Evolutionary conservation across 2,888 invertebrate genomes (phyloP), one percentile per base, ranked within the genome.

Genomic region (Cryptophagus acutangulus): DNA sequence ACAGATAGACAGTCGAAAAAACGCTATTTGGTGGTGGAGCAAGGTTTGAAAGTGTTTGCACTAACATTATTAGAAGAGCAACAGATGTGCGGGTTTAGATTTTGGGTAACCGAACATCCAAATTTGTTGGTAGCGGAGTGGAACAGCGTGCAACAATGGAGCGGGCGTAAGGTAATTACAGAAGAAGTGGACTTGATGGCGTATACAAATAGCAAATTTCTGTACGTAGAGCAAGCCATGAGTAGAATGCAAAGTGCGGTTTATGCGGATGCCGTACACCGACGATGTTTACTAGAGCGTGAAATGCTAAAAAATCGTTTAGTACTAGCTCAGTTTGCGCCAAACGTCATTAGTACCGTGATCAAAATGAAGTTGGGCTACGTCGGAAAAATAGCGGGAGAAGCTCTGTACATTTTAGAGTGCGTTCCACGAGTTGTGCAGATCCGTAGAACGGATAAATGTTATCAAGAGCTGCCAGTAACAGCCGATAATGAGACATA

Each of bases 401-500:
- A 20, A 20, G 24, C n/a, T 6, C n/a, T 20, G n/a, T 55, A 61
- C 17, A 43, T 62, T 0, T 25, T 61, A 1, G 42, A 59, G 30
- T 60, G 61, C 18, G 36, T 48, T 0, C 48, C 57, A 2, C 40
- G 48, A 1, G 40, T 46, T 9, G 52, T 51, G 0, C 42, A 28
- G 2, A 2, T 57, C 0, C 16, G 51, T 1, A 14, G 43, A n/a
- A 39, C 48, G 0, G 16, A 39, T 0, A 36, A 40, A 2, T 60
- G 59, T 33, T 58, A 53, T 29, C 28, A 46, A 1, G 54, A 57
- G 31, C 18, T 59, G 13, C 57, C 57, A 0, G 52, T 60, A 0
- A 26, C 9, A 1, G 41, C 41, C 2, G 24, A 43, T 3, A 58
- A 55, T 12, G 14, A 39, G 5, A 30, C 50, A 1, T 46, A 41